Conservation (phyloP, 2,113 vertebrate genomes). For the Bubalus kerabau region DNA sequence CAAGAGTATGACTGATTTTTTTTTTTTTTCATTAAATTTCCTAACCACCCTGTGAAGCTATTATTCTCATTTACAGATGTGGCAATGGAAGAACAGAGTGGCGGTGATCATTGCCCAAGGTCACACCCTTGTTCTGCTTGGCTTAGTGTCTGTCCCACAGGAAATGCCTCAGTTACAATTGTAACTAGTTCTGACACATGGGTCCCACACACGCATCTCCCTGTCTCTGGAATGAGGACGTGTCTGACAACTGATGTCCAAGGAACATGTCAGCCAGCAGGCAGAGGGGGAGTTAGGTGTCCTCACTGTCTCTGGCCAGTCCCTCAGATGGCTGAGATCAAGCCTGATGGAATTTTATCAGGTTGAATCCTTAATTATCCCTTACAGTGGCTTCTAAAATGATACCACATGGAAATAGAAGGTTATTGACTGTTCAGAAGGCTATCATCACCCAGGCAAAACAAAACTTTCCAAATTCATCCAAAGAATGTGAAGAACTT, state of each 20-base stretch:
- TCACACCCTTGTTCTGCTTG: not conserved
- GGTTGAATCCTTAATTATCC: not conserved
- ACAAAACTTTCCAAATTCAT: not conserved
- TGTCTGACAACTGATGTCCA: not conserved
- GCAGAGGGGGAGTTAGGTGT: not conserved
- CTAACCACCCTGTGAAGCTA: not conserved
- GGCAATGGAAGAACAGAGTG: not conserved
- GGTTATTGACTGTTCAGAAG: not conserved
- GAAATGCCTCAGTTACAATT: not conserved
- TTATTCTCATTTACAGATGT: not conserved
- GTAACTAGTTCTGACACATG: not conserved
- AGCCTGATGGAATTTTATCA: not conserved
- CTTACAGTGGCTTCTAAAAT: not conserved
- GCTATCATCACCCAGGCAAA: not conserved
- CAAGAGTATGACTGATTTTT: not conserved
- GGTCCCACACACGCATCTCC: not conserved
- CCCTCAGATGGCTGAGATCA: not conserved
- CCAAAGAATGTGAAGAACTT: not conserved
- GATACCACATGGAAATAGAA: not conserved
- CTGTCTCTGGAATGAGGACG: not conserved
- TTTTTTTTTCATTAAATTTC: not conserved
- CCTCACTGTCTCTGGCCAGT: not conserved
- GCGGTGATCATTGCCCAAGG: not conserved
- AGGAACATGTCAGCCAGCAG: not conserved
- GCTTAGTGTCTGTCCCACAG: not conserved